phyloP scores from a whole-genome alignment of 2,797 vertebrate genomes.

The Pitangus sulphuratus region DNA sequence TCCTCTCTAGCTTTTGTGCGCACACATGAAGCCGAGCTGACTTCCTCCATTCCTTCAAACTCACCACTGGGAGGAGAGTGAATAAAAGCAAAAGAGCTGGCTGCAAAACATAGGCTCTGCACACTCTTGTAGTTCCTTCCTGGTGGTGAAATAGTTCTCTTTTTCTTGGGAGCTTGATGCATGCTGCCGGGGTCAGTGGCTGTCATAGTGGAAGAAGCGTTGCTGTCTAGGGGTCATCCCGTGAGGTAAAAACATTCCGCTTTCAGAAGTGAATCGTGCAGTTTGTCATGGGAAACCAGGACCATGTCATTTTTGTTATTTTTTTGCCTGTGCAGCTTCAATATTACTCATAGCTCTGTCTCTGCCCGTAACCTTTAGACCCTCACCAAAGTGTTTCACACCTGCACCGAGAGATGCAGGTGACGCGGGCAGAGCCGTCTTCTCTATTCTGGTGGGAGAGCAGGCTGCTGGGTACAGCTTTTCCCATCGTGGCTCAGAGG shows the following conservation, averaged over 20 bases:
- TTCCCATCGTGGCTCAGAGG: background rate
- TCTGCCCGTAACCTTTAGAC: slow-evolving; percentile 11
- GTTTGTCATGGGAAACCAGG: slow-evolving; percentile 49
- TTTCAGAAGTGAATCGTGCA: slow-evolving; percentile 27
- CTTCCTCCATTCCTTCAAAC: background rate
- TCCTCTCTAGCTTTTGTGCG: background rate
- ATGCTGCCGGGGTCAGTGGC: background rate
- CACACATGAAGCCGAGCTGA: background rate
- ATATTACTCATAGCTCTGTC: slow-evolving; percentile 37
- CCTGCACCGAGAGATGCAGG: background rate
- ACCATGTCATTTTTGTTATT: background rate
- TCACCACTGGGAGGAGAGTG: background rate
- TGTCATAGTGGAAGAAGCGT: background rate
- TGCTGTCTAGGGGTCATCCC: background rate
- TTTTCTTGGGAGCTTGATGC: background rate
- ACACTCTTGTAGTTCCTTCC: background rate
- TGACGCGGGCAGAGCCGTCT: background rate
- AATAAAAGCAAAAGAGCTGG: background rate
- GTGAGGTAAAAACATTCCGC: slow-evolving; percentile 7
- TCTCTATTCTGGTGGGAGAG: slow-evolving; percentile 11
- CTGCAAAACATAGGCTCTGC: background rate
- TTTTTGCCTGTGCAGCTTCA: slow-evolving; percentile 58
- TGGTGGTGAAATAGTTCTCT: background rate
- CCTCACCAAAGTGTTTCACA: slow-evolving; percentile 3
- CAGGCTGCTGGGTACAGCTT: background rate